Conservation (phyloP, 2,888 invertebrate genomes). For the Theristus sp. region DNA sequence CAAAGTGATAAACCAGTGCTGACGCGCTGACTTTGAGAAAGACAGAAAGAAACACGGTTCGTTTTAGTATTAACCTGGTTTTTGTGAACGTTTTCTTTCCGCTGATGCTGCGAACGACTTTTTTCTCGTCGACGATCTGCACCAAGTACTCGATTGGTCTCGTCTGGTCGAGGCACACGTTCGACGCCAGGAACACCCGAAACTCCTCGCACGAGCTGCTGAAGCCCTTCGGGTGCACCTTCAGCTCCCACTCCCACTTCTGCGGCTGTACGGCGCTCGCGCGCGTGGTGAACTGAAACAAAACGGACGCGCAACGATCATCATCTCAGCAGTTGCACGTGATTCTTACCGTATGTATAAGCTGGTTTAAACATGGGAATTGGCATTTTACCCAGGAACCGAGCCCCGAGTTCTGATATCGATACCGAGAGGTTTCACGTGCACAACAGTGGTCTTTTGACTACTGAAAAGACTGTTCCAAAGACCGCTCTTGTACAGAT, state of each 20-base stretch:
- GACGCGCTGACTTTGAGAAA: neutral
- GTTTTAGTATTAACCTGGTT: slow-evolving; percentile 25
- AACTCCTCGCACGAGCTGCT: slow-evolving; percentile 25
- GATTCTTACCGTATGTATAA: too few relatives aligned
- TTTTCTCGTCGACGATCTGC: slow-evolving; percentile 29
- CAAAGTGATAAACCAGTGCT: too few relatives aligned
- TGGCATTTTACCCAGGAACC: too few relatives aligned
- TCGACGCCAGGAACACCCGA: slow-evolving; percentile 25
- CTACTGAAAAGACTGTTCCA: too few relatives aligned
- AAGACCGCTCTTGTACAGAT: too few relatives aligned
- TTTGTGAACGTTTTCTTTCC: slow-evolving; percentile 34
- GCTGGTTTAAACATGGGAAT: too few relatives aligned
- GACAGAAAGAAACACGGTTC: neutral
- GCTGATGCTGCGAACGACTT: slow-evolving; percentile 29
- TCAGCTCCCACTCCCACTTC: slow-evolving; percentile 35
- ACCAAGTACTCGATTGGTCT: slow-evolving; percentile 29
- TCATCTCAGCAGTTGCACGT: neutral
- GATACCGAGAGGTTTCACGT: too few relatives aligned
- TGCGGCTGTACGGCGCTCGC: slow-evolving; percentile 31
- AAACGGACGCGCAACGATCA: neutral
- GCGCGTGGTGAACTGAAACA: slow-evolving; percentile 27
- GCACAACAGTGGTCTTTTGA: too few relatives aligned
- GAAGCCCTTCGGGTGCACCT: slow-evolving; percentile 28
- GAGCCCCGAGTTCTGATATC: too few relatives aligned
- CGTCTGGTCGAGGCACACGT: slow-evolving; percentile 30